Percentiles rank a stretch among this genome's conserved stretches.
Evolutionary conservation across 1,140 invertebrate species (phyloP).

Genomic region (Nixonia krombeini): DNA sequence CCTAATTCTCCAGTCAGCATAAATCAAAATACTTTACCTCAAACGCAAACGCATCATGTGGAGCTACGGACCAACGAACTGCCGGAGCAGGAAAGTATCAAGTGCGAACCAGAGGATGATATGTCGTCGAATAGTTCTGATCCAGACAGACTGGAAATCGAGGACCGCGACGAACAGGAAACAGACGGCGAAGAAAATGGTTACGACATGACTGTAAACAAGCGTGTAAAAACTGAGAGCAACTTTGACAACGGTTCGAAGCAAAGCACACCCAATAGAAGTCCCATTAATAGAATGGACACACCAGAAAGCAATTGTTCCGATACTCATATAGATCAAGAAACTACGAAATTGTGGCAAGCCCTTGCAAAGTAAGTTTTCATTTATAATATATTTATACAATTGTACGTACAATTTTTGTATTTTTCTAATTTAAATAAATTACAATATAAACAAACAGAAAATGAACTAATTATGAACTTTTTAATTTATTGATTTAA

Average conservation of each 20-base stretch:
- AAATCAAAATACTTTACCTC: conserved; percentile 68
- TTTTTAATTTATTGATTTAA: too few relatives aligned
- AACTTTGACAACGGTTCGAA: conserved; percentile 55
- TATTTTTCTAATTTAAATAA: background rate
- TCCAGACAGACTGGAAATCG: conserved; percentile 74
- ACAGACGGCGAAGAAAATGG: conserved; percentile 66
- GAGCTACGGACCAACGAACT: conserved; percentile 54
- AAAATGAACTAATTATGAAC: too few relatives aligned
- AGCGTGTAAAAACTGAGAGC: conserved; percentile 52
- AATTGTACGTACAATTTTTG: background rate
- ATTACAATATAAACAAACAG: too few relatives aligned
- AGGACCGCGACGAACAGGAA: conserved; percentile 64
- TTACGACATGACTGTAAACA: conserved; percentile 66
- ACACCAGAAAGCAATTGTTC: conserved; percentile 74
- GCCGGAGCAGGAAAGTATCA: conserved; percentile 54
- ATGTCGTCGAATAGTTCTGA: conserved; percentile 73
- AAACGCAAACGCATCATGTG: conserved; percentile 64
- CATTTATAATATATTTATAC: background rate
- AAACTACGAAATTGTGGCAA: conserved; percentile 74
- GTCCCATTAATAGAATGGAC: conserved; percentile 69
- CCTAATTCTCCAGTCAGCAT: conserved; percentile 68
- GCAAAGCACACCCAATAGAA: conserved; percentile 53
- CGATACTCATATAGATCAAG: conserved; percentile 73
- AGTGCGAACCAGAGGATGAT: conserved; percentile 66
- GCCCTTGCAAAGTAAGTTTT: conserved; percentile 71